Base-by-base conservation (phyloP, 2,113 vertebrate genomes). In the Oncorhynchus nerka region DNA sequence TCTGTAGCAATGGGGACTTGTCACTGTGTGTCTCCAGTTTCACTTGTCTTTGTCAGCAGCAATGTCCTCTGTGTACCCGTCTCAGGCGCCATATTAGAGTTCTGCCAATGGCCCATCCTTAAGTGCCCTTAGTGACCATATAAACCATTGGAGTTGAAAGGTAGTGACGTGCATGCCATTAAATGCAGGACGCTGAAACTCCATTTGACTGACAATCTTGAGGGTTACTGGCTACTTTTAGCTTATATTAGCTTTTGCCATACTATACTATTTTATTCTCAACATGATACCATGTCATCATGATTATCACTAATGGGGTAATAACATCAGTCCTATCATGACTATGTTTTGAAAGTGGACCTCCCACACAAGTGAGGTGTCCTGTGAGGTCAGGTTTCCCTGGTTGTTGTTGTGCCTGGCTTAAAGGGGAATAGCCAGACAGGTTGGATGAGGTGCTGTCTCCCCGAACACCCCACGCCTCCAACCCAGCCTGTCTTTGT, bases 381-480 rank as follows among this genome's bases (percentile, higher is more conserved):
- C 20, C 59, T 24, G n/a, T 11, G n/a, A 22, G 3, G 9, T 62
- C 13, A 8, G 51, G 3, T 55, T 55, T 55, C 51, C 49, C 51
- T 16, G 3, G 15, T 19, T 15, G 12, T 55, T 55, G 51, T 55
- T 55, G 51, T 55, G 4, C 28, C 13, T 32, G 22, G 6, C 22
- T 67, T 30, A 19, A 67, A 30, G 15, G 24, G 15, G 15, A 7
- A 22, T 67, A 30, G 65, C 67, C 32, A 39, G 4, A 30, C 68
- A 22, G 68, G 39, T 48, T 48, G n/a, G 32, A 19, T 11, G 39
- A 39, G 68, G n/a, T 22, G 66, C 51, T 68, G 15, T 79, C 84
- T 79, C 69, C 77, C 71, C 61, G 64, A 76, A 83, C 75, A 82
- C 70, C 70, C 34, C 49, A 48, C 9, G 51, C 48, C 70, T 71